phyloP scores from a whole-genome alignment of 1,140 invertebrate species.

The Drosophila burlai region DNA sequence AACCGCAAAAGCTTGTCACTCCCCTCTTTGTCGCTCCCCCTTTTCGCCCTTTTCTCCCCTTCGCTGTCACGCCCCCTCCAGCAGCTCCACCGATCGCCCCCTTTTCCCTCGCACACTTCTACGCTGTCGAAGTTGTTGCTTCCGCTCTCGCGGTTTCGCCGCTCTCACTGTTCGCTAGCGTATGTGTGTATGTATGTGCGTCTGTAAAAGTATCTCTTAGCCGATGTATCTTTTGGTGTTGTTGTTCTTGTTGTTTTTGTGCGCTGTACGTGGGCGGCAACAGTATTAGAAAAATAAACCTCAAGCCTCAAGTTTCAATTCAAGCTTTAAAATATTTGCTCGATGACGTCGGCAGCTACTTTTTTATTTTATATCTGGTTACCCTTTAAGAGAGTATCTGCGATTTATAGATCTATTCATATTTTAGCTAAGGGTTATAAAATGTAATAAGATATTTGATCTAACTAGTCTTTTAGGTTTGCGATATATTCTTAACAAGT shows the following conservation, averaged over 20 bases:
- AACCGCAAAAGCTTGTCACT: constrained; percentile 77
- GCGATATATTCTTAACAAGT: neutral
- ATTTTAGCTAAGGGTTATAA: neutral
- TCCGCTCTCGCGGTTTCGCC: constrained; percentile 64
- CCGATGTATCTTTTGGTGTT: constrained; percentile 31
- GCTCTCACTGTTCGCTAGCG: constrained; percentile 14
- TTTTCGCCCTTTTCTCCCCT: constrained; percentile 4
- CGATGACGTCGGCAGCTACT: constrained; percentile 67
- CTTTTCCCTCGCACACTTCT: constrained; percentile 12
- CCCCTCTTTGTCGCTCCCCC: constrained; percentile 15
- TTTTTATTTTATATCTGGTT: constrained; percentile 41
- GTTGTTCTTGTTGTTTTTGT: constrained; percentile 28
- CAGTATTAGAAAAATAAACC: constrained; percentile 64
- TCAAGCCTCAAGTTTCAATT: constrained; percentile 59
- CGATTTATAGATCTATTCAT: neutral
- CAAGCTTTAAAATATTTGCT: constrained; percentile 71
- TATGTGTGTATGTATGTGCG: constrained; percentile 13
- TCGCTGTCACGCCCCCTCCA: constrained; percentile 41
- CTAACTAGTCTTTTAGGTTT: neutral
- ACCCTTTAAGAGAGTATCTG: neutral
- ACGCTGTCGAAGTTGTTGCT: constrained; percentile 72
- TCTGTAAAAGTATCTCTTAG: constrained; percentile 71
- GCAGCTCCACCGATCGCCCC: constrained; percentile 13
- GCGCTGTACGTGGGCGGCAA: constrained; percentile 71
- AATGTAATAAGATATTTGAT: neutral